Base-by-base conservation (phyloP, 2,113 vertebrate species). In the Petromus typicus region DNA sequence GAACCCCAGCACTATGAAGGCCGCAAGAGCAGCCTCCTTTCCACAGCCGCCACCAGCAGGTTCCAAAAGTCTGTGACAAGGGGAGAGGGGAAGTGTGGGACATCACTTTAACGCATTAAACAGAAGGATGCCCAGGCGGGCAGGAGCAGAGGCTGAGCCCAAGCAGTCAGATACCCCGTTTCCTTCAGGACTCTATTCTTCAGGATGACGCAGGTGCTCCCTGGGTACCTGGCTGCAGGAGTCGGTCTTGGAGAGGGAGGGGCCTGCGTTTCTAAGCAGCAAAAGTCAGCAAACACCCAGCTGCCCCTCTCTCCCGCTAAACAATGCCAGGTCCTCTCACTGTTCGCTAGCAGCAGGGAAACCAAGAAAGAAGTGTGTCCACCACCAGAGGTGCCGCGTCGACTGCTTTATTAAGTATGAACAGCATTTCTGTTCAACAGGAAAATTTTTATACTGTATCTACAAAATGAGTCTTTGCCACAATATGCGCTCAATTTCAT, bases 401-500 rank as follows among this genome's bases (percentile, higher is more conserved):
- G 57, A 87, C 83, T 40, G 18, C 83, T 93, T 86, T 87, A 95
- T 91, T 87, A 37, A 84, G 76, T 89, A 87, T 32, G 51, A 91
- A 85, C 37, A 25, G 61, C 22, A 87, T 89, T 91, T 80, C 89
- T 79, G 96, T 76, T 78, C 78, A 78, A 92, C 91, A 66, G 75
- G 83, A 84, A 78, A 66, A 82, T 40, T n/a, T 43, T 51, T 71
- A 69, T 51, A 67, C 3, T 30, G 4, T 86, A 86, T 76, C 91
- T 96, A 95, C 45, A 96, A 94, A 94, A 91, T 89, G 76, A 91
- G 75, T 22, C 67, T 95, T 37, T 59, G 81, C 89, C 86, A 87
- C 23, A 88, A 66, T 83, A 94, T 89, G 92, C 18, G 76, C 48
- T 91, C 7, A 54, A 51, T 83, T 64, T 88, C 57, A 76, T 76